These are phyloP conservation scores for Abrostola tripartita DNA, from an alignment of 2,888 invertebrate species.

Conservation along the genomic window DNA sequence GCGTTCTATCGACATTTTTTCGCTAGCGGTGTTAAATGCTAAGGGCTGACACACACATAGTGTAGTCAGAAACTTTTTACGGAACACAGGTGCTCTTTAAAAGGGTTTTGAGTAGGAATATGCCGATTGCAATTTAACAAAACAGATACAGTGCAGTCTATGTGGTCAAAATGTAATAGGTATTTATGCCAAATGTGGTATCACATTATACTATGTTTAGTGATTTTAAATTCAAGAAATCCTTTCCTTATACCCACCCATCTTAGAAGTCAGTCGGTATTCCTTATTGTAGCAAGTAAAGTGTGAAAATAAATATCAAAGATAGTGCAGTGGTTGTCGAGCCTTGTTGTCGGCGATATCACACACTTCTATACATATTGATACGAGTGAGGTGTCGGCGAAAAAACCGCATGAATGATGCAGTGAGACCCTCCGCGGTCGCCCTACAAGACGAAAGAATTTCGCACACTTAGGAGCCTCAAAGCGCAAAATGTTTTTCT, in stretches of 20 bases:
- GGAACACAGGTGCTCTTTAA: conserved; percentile 42
- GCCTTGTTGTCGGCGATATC: conserved; percentile 73
- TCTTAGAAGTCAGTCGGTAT: conserved; percentile 24
- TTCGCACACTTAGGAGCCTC: conserved; percentile 79
- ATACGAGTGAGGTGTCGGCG: conserved; percentile 83
- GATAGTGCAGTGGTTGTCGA: conserved; percentile 37
- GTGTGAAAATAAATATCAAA: conserved; percentile 53
- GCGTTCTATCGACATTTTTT: conserved; percentile 68
- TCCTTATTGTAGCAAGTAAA: conserved; percentile 19
- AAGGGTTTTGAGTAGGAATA: conserved; percentile 8
- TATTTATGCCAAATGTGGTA: no score
- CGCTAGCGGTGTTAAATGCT: conserved; percentile 73
- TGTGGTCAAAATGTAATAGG: no score
- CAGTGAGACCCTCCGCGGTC: conserved; percentile 81
- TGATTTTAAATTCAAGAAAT: not conserved
- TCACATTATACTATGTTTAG: not conserved
- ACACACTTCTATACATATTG: conserved; percentile 83
- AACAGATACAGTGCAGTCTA: not conserved
- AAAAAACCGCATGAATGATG: conserved; percentile 86
- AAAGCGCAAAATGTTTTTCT: conserved; percentile 80
- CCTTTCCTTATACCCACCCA: not conserved
- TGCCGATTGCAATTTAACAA: not conserved
- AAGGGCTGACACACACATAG: conserved; percentile 59
- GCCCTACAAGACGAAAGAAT: conserved; percentile 84
- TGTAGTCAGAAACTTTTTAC: conserved; percentile 52